These are phyloP conservation scores for Bambusicola thoracicus DNA, from an alignment of 2,113 vertebrate species.

Conservation along the genomic window DNA sequence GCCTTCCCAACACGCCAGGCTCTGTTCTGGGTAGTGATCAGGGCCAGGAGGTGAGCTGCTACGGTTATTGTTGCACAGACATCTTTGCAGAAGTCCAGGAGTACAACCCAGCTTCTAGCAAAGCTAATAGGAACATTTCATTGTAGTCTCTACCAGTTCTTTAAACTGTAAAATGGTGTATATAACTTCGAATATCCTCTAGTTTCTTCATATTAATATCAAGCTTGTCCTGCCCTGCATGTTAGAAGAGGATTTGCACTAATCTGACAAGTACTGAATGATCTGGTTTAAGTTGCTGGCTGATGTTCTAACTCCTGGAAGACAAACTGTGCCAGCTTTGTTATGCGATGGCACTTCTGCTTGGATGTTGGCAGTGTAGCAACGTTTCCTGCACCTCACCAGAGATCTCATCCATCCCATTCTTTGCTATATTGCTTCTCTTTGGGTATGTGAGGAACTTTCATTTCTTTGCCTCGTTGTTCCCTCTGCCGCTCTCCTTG, in stretches of 20 bases:
- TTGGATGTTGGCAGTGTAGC: not conserved
- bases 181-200: not conserved
- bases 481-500: not conserved
- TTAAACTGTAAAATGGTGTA: not conserved
- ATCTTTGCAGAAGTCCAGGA: not conserved
- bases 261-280: slow-evolving; percentile 20
- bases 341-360: not conserved
- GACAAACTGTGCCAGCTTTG: not conserved
- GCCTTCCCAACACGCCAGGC: not conserved
- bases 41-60: not conserved
- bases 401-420: not conserved
- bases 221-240: not conserved
- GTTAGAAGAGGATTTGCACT: not conserved
- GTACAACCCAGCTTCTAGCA: not conserved
- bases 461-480: not conserved
- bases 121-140: not conserved
- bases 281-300: slow-evolving; percentile 3
- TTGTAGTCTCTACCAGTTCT: not conserved
- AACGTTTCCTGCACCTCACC: not conserved
- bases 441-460: fast-evolving
- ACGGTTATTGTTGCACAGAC: not conserved
- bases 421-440: not conserved
- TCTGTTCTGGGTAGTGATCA: not conserved
- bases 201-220: not conserved
- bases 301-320: not conserved